Evolutionary conservation across 2,797 vertebrate species (phyloP), one percentile per base, ranked within the genome.

Genomic region (Etheostoma nigrum): DNA sequence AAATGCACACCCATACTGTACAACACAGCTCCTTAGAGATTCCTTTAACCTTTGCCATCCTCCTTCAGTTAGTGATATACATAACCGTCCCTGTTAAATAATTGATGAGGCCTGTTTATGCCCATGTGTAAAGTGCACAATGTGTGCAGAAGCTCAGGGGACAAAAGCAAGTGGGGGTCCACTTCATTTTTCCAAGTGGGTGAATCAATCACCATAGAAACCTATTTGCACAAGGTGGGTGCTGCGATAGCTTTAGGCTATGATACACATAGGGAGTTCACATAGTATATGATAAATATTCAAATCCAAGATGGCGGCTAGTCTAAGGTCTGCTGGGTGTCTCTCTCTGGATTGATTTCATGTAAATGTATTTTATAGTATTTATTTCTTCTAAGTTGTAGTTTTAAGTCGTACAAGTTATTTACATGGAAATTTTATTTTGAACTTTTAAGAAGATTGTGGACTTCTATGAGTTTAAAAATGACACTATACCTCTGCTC

Each of bases 41-140:
- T 48, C 18, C 19, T 14, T 21, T 82, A 78, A 76, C 78, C 77
- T 67, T 61, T 79, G 51, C 19, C 70, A 66, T 3, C 58, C 11
- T 62, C 51, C 66, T 54, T 36, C 45, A 61, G 48, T 66, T 47
- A 58, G 60, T 42, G n/a, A 67, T 81, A 67, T 71, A 77, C 70
- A 74, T 81, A 63, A 69, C 7, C 7, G 11, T 55, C 44, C 42
- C 18, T 76, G 62, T 66, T 85, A 60, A 89, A 87, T 78, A 86
- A 85, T 79, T 52, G 48, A 88, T 76, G 62, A 81, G 62, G 42
- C 42, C 30, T 44, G 21, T 87, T 85, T 84, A 81, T 60, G 67
- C 67, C 63, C 25, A 81, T 69, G 70, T 79, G 75, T 86, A 81
- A 83, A 86, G 60, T 66, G 60, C 25, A 76, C 68, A 80, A 82